A percentile compares a stretch with the other conserved stretches of the same genome.
Conservation (phyloP, 2,888 invertebrate species). For the Argyresthia albistria region DNA sequence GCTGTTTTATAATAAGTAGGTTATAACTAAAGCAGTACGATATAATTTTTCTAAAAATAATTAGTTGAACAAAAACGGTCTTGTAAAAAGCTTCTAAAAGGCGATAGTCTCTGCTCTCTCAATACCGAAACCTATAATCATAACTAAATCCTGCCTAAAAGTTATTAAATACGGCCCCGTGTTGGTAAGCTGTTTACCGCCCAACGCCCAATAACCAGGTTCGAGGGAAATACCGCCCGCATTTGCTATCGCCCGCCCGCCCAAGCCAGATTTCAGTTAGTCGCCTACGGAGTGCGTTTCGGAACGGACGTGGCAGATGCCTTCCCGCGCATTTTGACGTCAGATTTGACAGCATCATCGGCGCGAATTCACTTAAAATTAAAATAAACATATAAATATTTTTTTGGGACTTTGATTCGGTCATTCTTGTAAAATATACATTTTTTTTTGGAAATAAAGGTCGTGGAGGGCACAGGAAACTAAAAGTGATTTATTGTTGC, state of each 20-base stretch:
- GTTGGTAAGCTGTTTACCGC: background rate
- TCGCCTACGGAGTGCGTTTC: slow-evolving; percentile 23
- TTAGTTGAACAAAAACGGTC: too few relatives aligned
- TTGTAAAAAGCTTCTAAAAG: too few relatives aligned
- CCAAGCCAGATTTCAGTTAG: slow-evolving; percentile 24
- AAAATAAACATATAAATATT: background rate
- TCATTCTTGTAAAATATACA: background rate
- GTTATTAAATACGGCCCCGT: background rate
- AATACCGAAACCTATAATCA: too few relatives aligned
- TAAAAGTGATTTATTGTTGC: background rate
- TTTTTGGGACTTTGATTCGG: background rate
- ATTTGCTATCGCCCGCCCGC: background rate
- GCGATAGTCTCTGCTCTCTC: too few relatives aligned
- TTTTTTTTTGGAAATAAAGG: background rate
- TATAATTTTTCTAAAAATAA: too few relatives aligned
- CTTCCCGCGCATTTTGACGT: slow-evolving; percentile 18
- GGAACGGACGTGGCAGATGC: slow-evolving; percentile 21
- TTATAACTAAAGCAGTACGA: too few relatives aligned
- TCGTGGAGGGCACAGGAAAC: too few relatives aligned
- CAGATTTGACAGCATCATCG: slow-evolving; percentile 26
- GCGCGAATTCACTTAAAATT: slow-evolving; percentile 11
- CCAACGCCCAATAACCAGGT: background rate
- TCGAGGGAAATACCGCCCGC: background rate
- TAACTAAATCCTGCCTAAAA: too few relatives aligned
- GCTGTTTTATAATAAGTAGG: too few relatives aligned